Evolutionary conservation across 2,888 invertebrate genomes (phyloP).

Genomic region (Leptopilina syphax): DNA sequence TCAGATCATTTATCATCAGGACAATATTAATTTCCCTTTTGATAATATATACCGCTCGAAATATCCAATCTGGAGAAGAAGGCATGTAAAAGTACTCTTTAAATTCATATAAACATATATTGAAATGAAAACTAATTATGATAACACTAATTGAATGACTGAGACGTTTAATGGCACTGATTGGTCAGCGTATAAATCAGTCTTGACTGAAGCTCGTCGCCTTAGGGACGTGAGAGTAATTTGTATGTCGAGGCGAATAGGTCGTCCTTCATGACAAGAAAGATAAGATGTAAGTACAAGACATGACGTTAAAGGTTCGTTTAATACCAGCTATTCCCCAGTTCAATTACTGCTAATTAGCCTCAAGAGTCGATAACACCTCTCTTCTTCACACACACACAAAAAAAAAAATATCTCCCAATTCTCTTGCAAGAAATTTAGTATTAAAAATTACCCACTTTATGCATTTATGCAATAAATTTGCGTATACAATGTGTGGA

Average conservation of each 20-base stretch:
- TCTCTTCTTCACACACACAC: background rate
- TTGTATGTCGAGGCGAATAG: constrained; percentile 29
- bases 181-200: constrained; percentile 21
- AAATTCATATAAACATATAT: background rate
- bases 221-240: constrained; percentile 35
- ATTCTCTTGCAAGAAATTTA: too few species aligned
- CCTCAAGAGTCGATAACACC: constrained; percentile 7
- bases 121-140: background rate
- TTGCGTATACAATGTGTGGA: background rate
- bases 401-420: too few species aligned
- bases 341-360: constrained; percentile 29
- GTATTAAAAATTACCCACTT: too few species aligned
- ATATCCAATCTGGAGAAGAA: too few species aligned
- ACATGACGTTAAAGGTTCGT: constrained; percentile 37
- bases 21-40: too few species aligned
- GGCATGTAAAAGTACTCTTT: too few species aligned
- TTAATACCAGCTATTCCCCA: constrained; percentile 25
- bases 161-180: constrained; percentile 17
- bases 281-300: constrained; percentile 27
- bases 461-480: too few species aligned
- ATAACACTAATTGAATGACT: constrained; percentile 24
- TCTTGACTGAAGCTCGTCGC: constrained; percentile 34
- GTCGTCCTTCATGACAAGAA: constrained; percentile 26
- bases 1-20: too few species aligned
- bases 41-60: too few species aligned